A percentile compares a stretch with the other conserved stretches of the same genome.
Evolutionary conservation across 2,888 invertebrate genomes (phyloP).

Genomic region (Lepidonotus clava): DNA sequence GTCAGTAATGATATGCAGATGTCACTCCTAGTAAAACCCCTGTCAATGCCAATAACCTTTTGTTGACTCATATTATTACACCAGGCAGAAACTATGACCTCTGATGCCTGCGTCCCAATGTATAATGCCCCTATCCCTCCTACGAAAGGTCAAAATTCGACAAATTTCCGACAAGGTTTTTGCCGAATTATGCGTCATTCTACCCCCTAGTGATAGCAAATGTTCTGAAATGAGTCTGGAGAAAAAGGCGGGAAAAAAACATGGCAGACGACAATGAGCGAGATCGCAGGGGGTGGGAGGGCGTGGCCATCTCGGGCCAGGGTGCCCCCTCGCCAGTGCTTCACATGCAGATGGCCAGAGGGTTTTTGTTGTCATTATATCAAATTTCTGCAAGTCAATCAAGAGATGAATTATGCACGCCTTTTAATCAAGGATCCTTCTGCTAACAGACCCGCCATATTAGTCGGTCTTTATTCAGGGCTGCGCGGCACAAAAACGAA

Average conservation of each 20-base stretch:
- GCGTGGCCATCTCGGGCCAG: neutral
- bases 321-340: neutral
- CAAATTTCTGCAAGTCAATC: slow-evolving; percentile 15
- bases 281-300: neutral
- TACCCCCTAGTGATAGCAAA: too few species aligned
- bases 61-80: too few species aligned
- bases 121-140: too few species aligned
- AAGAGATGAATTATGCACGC: neutral
- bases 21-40: neutral
- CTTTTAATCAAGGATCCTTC: slow-evolving; percentile 26
- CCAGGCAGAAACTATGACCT: too few species aligned
- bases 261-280: neutral
- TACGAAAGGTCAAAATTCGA: too few species aligned
- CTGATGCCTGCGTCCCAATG: too few species aligned
- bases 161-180: too few species aligned
- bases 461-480: neutral
- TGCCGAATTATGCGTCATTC: too few species aligned
- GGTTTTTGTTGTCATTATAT: slow-evolving; percentile 28
- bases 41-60: neutral
- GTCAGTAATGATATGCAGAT: neutral
- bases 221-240: too few species aligned
- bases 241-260: neutral
- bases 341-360: neutral
- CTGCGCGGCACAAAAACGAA: neutral
- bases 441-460: neutral